Evolutionary conservation across 2,888 invertebrate genomes (phyloP).

Genomic region (Latheticus oryzae): DNA sequence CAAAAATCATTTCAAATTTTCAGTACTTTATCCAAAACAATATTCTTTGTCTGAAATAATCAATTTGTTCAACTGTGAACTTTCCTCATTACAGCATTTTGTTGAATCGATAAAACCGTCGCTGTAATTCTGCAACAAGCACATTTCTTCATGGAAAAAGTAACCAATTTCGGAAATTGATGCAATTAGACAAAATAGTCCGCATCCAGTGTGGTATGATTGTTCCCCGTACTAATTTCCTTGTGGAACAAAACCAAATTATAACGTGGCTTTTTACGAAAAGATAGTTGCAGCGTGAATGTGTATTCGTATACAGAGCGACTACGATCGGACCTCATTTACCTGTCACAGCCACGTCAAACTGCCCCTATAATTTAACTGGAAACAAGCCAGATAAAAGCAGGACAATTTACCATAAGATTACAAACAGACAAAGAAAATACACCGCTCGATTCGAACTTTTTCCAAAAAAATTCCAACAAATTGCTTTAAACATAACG

Average conservation of each 20-base stretch:
- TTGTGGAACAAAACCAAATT: conserved; percentile 51
- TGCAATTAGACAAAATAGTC: conserved; percentile 48
- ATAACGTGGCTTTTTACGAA: conserved; percentile 46
- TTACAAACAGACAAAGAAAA: conserved; percentile 59
- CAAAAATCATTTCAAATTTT: too few species aligned
- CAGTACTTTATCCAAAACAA: too few species aligned
- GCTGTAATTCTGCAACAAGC: too few species aligned
- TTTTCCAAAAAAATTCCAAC: conserved; percentile 49
- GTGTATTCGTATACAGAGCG: too few species aligned
- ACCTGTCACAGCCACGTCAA: conserved; percentile 64
- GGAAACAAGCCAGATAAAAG: conserved; percentile 59
- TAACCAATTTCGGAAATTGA: conserved; percentile 47
- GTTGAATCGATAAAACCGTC: too few species aligned
- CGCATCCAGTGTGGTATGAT: conserved; percentile 43
- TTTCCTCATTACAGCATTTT: too few species aligned
- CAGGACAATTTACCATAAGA: conserved; percentile 61
- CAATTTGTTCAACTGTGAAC: too few species aligned
- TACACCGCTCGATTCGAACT: conserved; percentile 50
- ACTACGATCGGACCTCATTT: conserved; percentile 59
- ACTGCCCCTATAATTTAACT: conserved; percentile 63
- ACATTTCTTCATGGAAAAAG: conserved; percentile 9
- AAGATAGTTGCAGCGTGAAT: conserved; percentile 24
- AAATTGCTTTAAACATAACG: conserved; percentile 42
- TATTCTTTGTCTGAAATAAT: too few species aligned
- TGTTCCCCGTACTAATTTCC: conserved; percentile 51